Conservation (phyloP, 1,140 invertebrate genomes). For the Acarapis woodi region DNA sequence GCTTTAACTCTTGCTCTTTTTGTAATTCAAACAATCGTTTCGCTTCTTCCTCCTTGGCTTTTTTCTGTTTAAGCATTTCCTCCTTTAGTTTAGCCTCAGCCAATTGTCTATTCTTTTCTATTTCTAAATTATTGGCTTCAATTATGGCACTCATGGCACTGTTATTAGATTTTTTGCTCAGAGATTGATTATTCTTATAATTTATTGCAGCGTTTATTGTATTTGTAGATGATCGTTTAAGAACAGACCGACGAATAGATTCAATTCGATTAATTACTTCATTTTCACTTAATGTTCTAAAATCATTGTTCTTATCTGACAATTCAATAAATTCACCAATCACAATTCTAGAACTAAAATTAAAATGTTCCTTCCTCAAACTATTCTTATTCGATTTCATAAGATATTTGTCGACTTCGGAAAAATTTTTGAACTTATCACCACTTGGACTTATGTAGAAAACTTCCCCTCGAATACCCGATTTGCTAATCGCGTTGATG, state of each 20-base stretch:
- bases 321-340: slow-evolving; percentile 62
- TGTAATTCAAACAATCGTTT: slow-evolving; percentile 23
- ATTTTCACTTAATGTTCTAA: slow-evolving; percentile 13
- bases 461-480: slow-evolving; percentile 28
- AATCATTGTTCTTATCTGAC: slow-evolving; percentile 11
- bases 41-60: slow-evolving; percentile 20
- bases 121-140: background rate
- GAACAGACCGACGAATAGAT: slow-evolving; percentile 6
- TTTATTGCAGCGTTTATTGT: background rate
- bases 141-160: background rate
- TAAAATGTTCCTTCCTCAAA: slow-evolving; percentile 56
- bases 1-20: slow-evolving; percentile 35
- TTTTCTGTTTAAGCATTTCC: slow-evolving; percentile 46
- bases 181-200: background rate
- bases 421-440: slow-evolving; percentile 36
- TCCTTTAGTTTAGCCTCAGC: slow-evolving; percentile 48
- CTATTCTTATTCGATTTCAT: slow-evolving; percentile 24
- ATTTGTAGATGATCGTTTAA: background rate
- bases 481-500: slow-evolving; percentile 48
- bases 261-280: slow-evolving; percentile 17
- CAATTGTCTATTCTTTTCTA: slow-evolving; percentile 30
- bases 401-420: slow-evolving; percentile 30
- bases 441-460: slow-evolving; percentile 60
- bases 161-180: background rate
- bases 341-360: slow-evolving; percentile 53